phyloP scores from a whole-genome alignment of 2,113 vertebrate genomes.

The Mohoua ochrocephala region DNA sequence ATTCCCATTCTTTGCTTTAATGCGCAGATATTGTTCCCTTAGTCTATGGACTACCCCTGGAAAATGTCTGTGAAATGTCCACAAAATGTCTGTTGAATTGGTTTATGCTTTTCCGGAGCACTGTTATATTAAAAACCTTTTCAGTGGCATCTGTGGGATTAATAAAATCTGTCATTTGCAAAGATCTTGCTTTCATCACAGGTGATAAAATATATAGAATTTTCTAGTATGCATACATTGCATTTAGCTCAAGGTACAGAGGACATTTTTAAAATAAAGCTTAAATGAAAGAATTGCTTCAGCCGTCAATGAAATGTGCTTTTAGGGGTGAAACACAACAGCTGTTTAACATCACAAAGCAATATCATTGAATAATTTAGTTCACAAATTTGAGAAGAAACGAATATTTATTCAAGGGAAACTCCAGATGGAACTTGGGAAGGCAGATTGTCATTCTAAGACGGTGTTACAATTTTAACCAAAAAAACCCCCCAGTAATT shows the following conservation, averaged over 20 bases:
- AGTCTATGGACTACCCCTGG: not conserved
- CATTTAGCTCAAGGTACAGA: not conserved
- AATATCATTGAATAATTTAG: conserved; percentile 52
- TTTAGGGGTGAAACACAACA: conserved; percentile 39
- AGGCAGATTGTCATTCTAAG: conserved; percentile 29
- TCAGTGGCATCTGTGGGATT: not conserved
- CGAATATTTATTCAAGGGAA: conserved; percentile 28
- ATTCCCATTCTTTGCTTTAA: not conserved
- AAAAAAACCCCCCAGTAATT: not conserved
- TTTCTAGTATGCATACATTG: not conserved
- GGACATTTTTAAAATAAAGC: not conserved
- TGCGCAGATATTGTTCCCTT: not conserved
- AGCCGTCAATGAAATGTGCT: not conserved
- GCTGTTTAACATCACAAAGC: conserved; percentile 47
- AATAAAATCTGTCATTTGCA: not conserved
- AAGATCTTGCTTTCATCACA: not conserved
- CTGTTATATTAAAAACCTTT: conserved; percentile 17
- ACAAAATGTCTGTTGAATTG: not conserved
- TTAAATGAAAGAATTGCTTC: not conserved
- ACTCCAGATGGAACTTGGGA: conserved; percentile 39
- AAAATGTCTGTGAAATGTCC: not conserved
- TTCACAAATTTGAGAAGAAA: conserved; percentile 38
- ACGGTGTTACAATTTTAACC: not conserved
- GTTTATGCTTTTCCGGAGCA: not conserved
- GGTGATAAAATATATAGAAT: not conserved